These are phyloP conservation scores for Mareca strepera DNA, from an alignment of 2,797 vertebrate species.

Conservation along the genomic window DNA sequence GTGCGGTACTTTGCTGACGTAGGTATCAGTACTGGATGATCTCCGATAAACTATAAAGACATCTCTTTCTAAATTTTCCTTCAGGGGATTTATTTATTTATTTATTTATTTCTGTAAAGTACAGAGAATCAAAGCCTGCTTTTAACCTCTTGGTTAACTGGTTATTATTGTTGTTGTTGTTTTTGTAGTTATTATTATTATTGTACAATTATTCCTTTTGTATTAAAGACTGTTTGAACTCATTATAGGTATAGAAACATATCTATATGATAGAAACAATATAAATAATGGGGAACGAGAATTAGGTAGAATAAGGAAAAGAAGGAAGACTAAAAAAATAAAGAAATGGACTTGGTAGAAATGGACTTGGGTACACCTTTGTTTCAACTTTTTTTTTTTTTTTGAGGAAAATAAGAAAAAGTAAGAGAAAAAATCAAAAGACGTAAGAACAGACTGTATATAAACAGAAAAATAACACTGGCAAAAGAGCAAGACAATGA, in stretches of 20 bases:
- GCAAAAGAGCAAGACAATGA: neutral
- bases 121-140: neutral
- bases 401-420: neutral
- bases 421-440: neutral
- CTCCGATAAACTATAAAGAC: neutral
- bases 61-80: neutral
- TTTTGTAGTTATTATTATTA: no score
- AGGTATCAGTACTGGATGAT: neutral
- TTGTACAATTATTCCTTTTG: neutral
- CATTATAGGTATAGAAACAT: neutral
- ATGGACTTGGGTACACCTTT: neutral
- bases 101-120: neutral
- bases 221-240: neutral
- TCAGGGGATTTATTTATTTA: neutral
- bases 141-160: neutral
- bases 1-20: fast-evolving
- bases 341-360: neutral
- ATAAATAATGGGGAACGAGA: neutral
- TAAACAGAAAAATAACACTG: neutral
- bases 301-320: neutral
- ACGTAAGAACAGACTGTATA: neutral
- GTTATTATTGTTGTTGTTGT: no score
- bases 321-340: neutral
- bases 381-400: neutral
- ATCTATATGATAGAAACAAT: neutral